Percentiles rank a stretch among this genome's conserved stretches.
phyloP scores from a whole-genome alignment of 2,113 vertebrate genomes.

The Tringa solitaria region DNA sequence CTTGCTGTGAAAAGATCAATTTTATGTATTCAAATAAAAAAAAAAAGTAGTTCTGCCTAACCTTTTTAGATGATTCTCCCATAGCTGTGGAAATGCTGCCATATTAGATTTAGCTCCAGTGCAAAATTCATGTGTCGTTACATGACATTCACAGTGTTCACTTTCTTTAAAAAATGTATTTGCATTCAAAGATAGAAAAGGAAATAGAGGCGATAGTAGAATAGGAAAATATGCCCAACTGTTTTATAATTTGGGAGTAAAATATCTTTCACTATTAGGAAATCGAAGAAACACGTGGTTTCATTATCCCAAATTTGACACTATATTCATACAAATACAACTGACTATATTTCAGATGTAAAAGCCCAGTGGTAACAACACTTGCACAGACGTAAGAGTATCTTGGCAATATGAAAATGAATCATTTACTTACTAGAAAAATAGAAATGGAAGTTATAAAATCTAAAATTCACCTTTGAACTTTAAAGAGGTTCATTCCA shows the following conservation, averaged over 20 bases:
- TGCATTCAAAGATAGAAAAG: not conserved
- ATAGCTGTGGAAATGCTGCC: not conserved
- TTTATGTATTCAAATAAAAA: not conserved
- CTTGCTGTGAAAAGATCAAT: not conserved
- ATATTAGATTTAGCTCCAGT: not conserved
- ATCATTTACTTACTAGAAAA: not conserved
- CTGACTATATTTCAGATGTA: not conserved
- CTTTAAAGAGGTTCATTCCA: not conserved
- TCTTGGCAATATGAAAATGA: not conserved
- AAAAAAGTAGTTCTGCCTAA: not conserved
- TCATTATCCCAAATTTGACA: not conserved
- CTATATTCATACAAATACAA: not conserved
- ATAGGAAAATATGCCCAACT: not conserved
- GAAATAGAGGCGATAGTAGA: not conserved
- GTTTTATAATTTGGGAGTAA: conserved; percentile 10
- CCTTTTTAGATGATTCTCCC: not conserved
- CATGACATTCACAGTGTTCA: not conserved
- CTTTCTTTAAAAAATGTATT: not conserved
- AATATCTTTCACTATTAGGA: not conserved
- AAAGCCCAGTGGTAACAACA: not conserved
- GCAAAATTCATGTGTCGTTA: not conserved
- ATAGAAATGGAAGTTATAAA: not conserved
- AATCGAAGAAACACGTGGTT: not conserved
- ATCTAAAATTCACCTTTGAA: not conserved
- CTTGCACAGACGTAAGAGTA: not conserved